Conservation (phyloP, 2,888 invertebrate genomes). For the Geotrupes spiniger region DNA sequence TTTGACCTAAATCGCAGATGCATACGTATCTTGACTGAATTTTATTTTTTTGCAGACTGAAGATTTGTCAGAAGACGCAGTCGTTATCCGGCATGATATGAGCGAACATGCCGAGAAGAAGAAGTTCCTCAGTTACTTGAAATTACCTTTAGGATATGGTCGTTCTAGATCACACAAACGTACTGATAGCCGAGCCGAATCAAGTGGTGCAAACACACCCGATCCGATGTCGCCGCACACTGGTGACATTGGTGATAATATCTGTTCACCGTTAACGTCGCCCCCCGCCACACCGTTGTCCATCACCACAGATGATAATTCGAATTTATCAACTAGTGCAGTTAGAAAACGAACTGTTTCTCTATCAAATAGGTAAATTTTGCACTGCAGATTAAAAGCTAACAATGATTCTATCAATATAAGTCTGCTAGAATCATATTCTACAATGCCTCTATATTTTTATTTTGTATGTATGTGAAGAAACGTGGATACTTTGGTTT, state of each 20-base stretch:
- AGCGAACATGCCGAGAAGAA: slow-evolving; percentile 79
- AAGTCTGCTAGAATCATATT: too few species aligned
- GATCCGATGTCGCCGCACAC: slow-evolving; percentile 64
- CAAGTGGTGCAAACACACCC: slow-evolving; percentile 72
- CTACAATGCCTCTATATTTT: too few species aligned
- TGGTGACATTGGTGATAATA: slow-evolving; percentile 48
- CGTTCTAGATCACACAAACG: slow-evolving; percentile 62
- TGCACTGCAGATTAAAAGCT: too few species aligned
- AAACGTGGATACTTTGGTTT: too few species aligned
- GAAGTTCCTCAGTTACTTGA: slow-evolving; percentile 64
- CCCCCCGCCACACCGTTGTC: slow-evolving; percentile 55
- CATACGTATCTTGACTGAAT: too few species aligned
- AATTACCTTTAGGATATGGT: slow-evolving; percentile 46
- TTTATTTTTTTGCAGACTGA: slow-evolving; percentile 59
- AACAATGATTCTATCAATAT: too few species aligned
- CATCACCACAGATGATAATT: slow-evolving; percentile 22
- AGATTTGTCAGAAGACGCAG: slow-evolving; percentile 76
- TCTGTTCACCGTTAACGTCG: slow-evolving; percentile 49
- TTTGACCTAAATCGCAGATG: too few species aligned
- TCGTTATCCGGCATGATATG: slow-evolving; percentile 69
- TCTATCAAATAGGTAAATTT: slow-evolving; percentile 40
- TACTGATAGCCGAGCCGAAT: slow-evolving; percentile 66
- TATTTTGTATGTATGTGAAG: too few species aligned
- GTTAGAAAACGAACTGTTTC: slow-evolving; percentile 54
- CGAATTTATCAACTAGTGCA: slow-evolving; percentile 36